Conservation (phyloP, 2,797 vertebrate species). For the Lophius americanus region DNA sequence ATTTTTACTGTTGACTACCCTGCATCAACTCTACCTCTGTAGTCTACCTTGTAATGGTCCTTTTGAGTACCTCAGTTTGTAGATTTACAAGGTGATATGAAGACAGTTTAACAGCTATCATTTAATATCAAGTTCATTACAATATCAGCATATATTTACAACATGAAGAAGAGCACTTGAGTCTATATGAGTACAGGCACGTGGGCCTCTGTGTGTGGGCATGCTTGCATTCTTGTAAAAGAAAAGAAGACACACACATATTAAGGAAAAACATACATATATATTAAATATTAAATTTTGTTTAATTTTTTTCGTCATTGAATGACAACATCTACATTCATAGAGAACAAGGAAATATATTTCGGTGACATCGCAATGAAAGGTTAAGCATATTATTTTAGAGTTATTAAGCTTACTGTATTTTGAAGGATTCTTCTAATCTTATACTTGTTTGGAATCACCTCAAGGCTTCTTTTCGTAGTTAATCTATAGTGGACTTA, state of each 20-base stretch:
- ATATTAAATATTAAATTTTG: not conserved
- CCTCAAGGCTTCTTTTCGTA: not conserved
- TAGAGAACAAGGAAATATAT: not conserved
- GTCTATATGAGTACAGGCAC: not conserved
- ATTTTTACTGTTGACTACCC: slow-evolving; percentile 1
- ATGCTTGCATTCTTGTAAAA: not conserved
- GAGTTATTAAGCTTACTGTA: not conserved
- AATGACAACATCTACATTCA: not conserved
- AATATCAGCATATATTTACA: not conserved
- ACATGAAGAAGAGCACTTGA: not conserved
- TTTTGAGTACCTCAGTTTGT: slow-evolving; percentile 1
- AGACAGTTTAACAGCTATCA: slow-evolving; percentile 26
- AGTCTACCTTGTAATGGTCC: not conserved
- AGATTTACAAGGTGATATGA: slow-evolving; percentile 12
- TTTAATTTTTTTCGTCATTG: not conserved
- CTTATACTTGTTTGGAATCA: not conserved
- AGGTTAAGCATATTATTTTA: not conserved
- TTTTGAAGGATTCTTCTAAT: not conserved
- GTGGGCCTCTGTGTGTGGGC: not conserved
- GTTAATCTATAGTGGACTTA: not conserved
- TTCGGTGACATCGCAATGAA: not conserved
- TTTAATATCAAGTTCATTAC: slow-evolving; percentile 28
- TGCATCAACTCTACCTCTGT: not conserved
- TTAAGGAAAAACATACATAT: not conserved
- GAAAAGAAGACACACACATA: not conserved